Base-by-base conservation (phyloP, 1,140 invertebrate species). In the Rhyacophila brunnea region DNA sequence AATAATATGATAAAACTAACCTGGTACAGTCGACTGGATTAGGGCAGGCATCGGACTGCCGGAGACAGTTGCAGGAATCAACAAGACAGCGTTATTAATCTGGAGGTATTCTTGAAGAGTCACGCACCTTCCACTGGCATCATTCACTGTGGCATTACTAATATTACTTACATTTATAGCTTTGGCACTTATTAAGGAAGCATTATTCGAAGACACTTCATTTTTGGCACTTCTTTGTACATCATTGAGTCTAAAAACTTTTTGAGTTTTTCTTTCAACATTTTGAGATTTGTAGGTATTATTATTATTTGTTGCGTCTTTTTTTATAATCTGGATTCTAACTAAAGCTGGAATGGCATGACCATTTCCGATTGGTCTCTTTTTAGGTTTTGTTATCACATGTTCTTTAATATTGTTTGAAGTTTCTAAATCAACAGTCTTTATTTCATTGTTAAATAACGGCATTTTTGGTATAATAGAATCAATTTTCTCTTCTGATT, bases 311-410 rank as follows among this genome's bases (percentile, higher is more conserved):
- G 51, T 14, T 47, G 57, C 9, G 38, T 58, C 45, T 40, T 64
- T 64, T 44, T 52, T 55, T n/a, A 64, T 54, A 53, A 64, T 56
- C 15, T 59, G 62, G 50, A 64, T 64, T 53, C 62, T 64, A 9
- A 64, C 58, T 53, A 64, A 46, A 28, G 47, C 58, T 7, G 62
- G 62, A 9, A 64, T 36, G 0, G 62, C 58, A n/a, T 53, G 47
- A n/a, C 49, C 60, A 36, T 49, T 58, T 11, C 43, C 35, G 11
- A 48, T 40, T 11, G 34, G 35, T 49, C 45, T 57, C 11, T 17
- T 42, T 46, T 53, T 64, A 14, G 47, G 23, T 48, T 60, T 60
- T 9, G 18, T 15, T 48, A 56, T 62, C 52, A 62, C 60, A 40
- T 62, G 47, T 51, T 62, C 36, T 36, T 52, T 52, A 35, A 62